A percentile compares a stretch with the other conserved stretches of the same genome.
These are phyloP conservation scores for Dendrolimus pini DNA, from an alignment of 2,888 invertebrate genomes.

Conservation along the genomic window DNA sequence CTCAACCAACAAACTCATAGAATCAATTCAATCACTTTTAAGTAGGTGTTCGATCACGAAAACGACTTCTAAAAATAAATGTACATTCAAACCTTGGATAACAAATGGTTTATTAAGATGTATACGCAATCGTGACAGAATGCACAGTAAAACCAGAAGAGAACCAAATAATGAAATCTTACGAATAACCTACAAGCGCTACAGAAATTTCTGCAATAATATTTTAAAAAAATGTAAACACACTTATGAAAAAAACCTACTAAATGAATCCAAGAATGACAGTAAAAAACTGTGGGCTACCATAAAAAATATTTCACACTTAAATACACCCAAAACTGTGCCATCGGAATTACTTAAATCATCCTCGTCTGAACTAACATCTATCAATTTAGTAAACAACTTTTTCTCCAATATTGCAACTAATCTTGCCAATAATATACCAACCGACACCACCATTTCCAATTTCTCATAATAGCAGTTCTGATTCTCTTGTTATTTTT, in stretches of 20 bases:
- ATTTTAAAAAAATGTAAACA: background rate
- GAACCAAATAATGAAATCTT: background rate
- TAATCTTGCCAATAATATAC: too few relatives aligned
- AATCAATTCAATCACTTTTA: too few relatives aligned
- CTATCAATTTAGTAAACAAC: too few relatives aligned
- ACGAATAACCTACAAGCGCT: background rate
- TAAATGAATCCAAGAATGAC: background rate
- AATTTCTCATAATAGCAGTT: too few relatives aligned
- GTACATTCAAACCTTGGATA: background rate
- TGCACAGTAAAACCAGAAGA: background rate
- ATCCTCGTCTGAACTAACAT: too few relatives aligned
- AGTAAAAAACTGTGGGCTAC: background rate
- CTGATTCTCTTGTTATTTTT: too few relatives aligned
- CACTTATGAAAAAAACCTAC: background rate
- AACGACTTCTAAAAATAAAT: background rate
- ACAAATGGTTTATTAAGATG: background rate
- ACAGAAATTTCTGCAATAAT: slow-evolving; percentile 1
- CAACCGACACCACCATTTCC: too few relatives aligned
- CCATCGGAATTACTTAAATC: too few relatives aligned
- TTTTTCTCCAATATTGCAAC: too few relatives aligned
- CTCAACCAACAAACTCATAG: too few relatives aligned
- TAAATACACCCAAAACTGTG: too few relatives aligned
- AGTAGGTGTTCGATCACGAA: background rate
- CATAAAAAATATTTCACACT: background rate
- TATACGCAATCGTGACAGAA: background rate